phyloP scores from a whole-genome alignment of 2,888 invertebrate genomes.

The Macrostomum cliftonense region DNA sequence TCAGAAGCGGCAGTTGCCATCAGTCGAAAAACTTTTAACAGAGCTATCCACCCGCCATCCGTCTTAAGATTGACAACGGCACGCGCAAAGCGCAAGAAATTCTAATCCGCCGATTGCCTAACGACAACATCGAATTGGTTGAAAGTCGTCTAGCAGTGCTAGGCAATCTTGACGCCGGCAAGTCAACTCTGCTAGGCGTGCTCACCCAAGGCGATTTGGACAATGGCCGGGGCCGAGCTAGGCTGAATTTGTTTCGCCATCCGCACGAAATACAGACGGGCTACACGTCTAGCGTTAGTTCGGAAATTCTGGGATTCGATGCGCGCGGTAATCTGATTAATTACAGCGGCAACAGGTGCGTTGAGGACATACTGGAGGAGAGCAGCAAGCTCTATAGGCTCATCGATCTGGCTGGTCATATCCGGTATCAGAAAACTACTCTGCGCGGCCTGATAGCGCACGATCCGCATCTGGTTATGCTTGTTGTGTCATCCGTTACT shows the following conservation, averaged over 20 bases:
- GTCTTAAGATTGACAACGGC: constrained; percentile 2
- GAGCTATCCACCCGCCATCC: no score
- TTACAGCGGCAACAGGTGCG: constrained; percentile 46
- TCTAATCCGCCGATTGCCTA: constrained; percentile 14
- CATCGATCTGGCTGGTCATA: constrained; percentile 83
- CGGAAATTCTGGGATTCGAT: constrained; percentile 88
- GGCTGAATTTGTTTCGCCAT: constrained; percentile 76
- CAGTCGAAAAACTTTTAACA: no score
- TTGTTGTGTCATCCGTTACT: constrained; percentile 58
- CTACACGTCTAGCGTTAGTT: constrained; percentile 78
- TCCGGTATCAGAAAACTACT: constrained; percentile 82
- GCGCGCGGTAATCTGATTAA: constrained; percentile 20
- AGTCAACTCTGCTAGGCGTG: constrained; percentile 82
- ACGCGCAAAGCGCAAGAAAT: constrained; percentile 7
- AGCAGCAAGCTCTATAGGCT: constrained; percentile 72
- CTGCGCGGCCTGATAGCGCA: constrained; percentile 80
- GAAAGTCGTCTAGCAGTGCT: constrained; percentile 64
- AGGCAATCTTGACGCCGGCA: constrained; percentile 88
- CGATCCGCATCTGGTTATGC: constrained; percentile 71
- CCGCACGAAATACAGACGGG: constrained; percentile 84
- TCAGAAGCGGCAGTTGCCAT: no score
- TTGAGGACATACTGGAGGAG: constrained; percentile 76
- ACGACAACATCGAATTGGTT: constrained; percentile 20
- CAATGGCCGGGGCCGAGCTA: constrained; percentile 78
- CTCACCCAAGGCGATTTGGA: constrained; percentile 84